Conservation (phyloP, 2,797 vertebrate genomes). For the Huso huso region DNA sequence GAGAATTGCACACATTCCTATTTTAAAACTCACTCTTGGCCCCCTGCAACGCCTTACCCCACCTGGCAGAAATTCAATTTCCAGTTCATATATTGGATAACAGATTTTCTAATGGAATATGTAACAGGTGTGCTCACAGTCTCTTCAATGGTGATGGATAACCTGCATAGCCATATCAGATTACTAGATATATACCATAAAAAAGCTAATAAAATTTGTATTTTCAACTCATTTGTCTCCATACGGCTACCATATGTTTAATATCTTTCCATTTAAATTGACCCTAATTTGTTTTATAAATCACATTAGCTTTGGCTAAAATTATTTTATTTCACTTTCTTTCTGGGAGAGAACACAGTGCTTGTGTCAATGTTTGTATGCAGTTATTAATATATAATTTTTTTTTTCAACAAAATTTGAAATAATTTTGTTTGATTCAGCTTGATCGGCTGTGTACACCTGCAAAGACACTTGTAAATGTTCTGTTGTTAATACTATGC, state of each 20-base stretch:
- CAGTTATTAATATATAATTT: constrained; percentile 59
- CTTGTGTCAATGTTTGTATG: constrained; percentile 39
- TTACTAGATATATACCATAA: constrained; percentile 50
- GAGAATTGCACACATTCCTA: too few species aligned
- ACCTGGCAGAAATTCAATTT: too few species aligned
- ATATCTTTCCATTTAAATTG: constrained; percentile 40
- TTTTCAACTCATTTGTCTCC: constrained; percentile 55
- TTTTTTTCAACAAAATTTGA: constrained; percentile 51
- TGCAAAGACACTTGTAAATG: constrained; percentile 48
- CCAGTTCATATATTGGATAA: constrained; percentile 32
- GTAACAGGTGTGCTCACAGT: constrained; percentile 21
- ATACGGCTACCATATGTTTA: constrained; percentile 49
- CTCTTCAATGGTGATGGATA: constrained; percentile 48
- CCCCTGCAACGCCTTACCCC: too few species aligned
- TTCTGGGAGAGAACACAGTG: constrained; percentile 32
- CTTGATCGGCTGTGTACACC: constrained; percentile 52
- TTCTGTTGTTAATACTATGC: constrained; percentile 59
- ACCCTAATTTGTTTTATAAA: constrained; percentile 36
- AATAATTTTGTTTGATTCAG: constrained; percentile 43
- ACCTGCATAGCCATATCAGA: constrained; percentile 42
- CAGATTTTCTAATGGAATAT: constrained; percentile 18
- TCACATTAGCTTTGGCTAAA: constrained; percentile 34
- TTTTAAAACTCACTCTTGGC: too few species aligned
- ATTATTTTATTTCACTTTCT: constrained; percentile 31
- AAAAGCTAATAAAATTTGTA: constrained; percentile 63